Conservation (phyloP, 2,888 invertebrate genomes). For the Drosophila mercatorum region DNA sequence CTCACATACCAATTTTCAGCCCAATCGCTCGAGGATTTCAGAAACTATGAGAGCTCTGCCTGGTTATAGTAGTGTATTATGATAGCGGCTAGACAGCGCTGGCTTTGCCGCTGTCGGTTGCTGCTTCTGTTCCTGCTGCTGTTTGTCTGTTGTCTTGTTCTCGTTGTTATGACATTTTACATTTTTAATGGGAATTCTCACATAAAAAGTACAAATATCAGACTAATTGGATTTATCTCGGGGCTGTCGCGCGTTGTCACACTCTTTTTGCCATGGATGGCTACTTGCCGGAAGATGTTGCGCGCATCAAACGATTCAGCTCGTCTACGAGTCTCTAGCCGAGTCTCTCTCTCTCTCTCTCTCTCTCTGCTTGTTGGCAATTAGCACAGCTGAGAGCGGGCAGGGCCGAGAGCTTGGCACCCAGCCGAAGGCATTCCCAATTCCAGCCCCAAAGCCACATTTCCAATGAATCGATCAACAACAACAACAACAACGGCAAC, state of each 20-base stretch:
- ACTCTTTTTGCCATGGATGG: conserved; percentile 68
- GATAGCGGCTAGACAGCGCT: conserved; percentile 19
- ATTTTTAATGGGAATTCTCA: conserved; percentile 83
- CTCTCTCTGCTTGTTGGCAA: conserved; percentile 53
- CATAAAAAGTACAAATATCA: conserved; percentile 84
- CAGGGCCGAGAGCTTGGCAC: conserved; percentile 27
- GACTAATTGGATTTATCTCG: conserved; percentile 85
- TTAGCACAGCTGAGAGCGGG: conserved; percentile 43
- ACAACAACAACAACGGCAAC: conserved; percentile 1
- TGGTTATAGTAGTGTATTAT: conserved; percentile 39
- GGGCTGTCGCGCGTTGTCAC: conserved; percentile 79
- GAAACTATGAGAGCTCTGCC: background rate
- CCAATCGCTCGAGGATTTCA: conserved; percentile 2
- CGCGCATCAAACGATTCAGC: conserved; percentile 46
- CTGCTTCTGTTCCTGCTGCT: conserved; percentile 26
- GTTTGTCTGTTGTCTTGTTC: conserved; percentile 72
- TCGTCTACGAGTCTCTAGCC: conserved; percentile 13
- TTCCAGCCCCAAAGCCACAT: conserved; percentile 67
- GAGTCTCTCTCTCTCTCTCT: background rate
- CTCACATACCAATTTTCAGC: conserved; percentile 1
- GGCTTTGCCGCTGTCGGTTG: conserved; percentile 3
- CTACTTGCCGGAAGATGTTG: conserved; percentile 71
- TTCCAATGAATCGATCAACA: conserved; percentile 75
- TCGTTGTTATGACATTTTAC: conserved; percentile 79
- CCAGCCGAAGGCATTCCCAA: conserved; percentile 50